phyloP scores from a whole-genome alignment of 2,113 vertebrate genomes.

The Hydrochoerus hydrochaeris region DNA sequence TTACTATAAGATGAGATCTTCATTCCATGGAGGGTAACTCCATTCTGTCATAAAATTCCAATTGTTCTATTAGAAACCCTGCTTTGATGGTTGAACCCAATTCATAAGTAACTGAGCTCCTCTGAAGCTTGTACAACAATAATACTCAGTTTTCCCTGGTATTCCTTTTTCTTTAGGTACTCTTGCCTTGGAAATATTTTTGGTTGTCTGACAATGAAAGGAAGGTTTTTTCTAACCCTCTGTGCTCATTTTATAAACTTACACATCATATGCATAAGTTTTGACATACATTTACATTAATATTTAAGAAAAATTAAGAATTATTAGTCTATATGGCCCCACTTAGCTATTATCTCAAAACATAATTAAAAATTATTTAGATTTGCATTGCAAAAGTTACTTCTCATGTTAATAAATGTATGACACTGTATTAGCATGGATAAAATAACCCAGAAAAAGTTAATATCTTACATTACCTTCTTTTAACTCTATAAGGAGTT shows the following conservation, averaged over 20 bases:
- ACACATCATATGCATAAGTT: background rate
- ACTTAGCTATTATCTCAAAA: conserved; percentile 40
- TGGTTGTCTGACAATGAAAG: background rate
- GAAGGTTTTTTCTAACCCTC: background rate
- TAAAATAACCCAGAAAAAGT: background rate
- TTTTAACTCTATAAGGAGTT: conserved; percentile 25
- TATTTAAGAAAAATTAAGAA: conserved; percentile 46
- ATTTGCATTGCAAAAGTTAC: conserved; percentile 2
- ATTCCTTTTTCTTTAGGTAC: background rate
- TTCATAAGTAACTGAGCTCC: background rate
- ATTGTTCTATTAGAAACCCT: background rate
- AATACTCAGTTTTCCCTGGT: background rate
- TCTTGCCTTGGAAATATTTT: background rate
- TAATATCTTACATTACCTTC: conserved; percentile 28
- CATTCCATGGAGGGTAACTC: background rate
- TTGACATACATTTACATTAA: background rate
- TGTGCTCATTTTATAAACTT: background rate
- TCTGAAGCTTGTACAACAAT: background rate
- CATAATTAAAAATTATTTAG: background rate
- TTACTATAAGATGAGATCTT: background rate
- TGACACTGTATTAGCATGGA: background rate
- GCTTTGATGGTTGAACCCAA: background rate
- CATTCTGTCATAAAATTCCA: background rate
- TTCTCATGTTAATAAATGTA: conserved; percentile 3
- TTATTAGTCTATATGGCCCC: background rate